A percentile compares a stretch with the other conserved stretches of the same genome.
Evolutionary conservation across 2,888 invertebrate genomes (phyloP).

Genomic region (Drosophila parthenogenetica): DNA sequence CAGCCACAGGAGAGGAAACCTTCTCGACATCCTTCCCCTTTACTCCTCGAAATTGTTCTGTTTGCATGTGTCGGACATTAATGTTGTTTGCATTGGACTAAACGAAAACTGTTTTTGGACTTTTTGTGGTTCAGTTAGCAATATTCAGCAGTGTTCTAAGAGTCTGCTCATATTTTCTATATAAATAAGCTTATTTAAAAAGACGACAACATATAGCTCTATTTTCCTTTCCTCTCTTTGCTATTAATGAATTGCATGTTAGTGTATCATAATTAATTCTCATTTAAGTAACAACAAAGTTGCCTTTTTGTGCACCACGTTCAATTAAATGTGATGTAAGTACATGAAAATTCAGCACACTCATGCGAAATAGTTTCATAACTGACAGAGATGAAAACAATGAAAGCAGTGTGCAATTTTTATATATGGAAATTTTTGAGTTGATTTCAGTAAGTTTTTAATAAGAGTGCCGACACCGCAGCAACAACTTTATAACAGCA

Average conservation of each 20-base stretch:
- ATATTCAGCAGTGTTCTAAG: conserved; percentile 13
- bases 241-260: conserved; percentile 5
- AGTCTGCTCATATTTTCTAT: conserved; percentile 20
- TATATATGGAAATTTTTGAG: conserved; percentile 40
- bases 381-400: conserved; percentile 14
- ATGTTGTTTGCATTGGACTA: conserved; percentile 67
- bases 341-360: conserved; percentile 20
- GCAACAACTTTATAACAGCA: conserved; percentile 11
- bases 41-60: conserved; percentile 28
- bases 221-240: neutral
- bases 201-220: neutral
- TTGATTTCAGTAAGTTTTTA: conserved; percentile 43
- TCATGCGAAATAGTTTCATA: conserved; percentile 25
- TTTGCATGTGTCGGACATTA: conserved; percentile 69
- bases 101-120: conserved; percentile 58
- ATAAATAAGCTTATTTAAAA: conserved; percentile 19
- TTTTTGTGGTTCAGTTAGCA: conserved; percentile 46
- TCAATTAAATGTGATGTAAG: conserved; percentile 40
- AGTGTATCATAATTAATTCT: conserved; percentile 14
- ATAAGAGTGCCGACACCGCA: conserved; percentile 33
- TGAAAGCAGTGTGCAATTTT: conserved; percentile 13
- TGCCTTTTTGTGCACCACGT: neutral
- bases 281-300: conserved; percentile 6
- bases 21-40: neutral
- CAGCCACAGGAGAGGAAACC: conserved; percentile 5